Percentiles rank a stretch among this genome's conserved stretches.
Conservation (phyloP, 2,113 vertebrate genomes). For the Sander vitreus region DNA sequence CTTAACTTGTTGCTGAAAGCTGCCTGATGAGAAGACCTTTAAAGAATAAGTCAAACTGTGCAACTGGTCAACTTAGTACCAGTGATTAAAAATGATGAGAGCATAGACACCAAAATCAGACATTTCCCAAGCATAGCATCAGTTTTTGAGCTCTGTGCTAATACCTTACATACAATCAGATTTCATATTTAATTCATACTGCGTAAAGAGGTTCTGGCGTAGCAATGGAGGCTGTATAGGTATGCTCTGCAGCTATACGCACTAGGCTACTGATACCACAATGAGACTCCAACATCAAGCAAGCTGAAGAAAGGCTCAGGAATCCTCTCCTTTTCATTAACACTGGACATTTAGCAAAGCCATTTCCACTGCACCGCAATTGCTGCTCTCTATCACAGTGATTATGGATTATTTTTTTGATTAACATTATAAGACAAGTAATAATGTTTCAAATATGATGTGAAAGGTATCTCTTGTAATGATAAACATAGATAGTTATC, state of each 20-base stretch:
- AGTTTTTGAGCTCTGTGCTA: background rate
- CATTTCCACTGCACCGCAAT: background rate
- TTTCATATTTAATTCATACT: background rate
- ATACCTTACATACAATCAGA: background rate
- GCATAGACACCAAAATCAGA: background rate
- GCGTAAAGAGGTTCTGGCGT: background rate
- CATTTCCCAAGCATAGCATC: constrained; percentile 1
- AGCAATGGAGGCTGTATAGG: background rate
- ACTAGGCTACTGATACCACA: background rate
- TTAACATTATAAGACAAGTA: background rate
- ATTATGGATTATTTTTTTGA: background rate
- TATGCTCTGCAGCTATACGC: background rate
- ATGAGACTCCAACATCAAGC: background rate
- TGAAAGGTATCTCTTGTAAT: background rate
- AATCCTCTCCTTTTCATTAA: background rate
- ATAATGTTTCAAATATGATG: background rate
- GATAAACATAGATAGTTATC: background rate
- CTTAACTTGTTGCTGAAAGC: constrained; percentile 58
- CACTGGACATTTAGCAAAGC: background rate
- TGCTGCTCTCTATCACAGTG: background rate
- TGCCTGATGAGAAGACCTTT: constrained; percentile 40
- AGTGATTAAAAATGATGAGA: constrained; percentile 18
- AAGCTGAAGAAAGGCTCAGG: background rate
- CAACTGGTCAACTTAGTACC: constrained; percentile 48
- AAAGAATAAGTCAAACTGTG: constrained; percentile 39